Base-by-base conservation (phyloP, 1,140 invertebrate genomes). In the Meloidogyne hapla region DNA sequence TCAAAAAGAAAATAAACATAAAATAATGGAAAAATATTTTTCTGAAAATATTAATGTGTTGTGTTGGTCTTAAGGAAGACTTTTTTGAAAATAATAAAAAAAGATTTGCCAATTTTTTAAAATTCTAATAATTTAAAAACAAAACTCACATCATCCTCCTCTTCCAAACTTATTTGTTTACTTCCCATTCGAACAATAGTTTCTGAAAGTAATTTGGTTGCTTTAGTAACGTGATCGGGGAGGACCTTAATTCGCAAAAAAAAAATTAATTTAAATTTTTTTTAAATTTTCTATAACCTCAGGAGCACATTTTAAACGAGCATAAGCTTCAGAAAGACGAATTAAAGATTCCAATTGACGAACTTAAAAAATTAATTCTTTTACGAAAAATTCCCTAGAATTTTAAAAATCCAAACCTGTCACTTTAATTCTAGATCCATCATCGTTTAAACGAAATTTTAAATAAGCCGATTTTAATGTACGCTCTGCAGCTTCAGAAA, bases 311-410 rank as follows among this genome's bases (percentile, higher is more conserved):
- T 97, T 92, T 89, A 99, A 91, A 87, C 95, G 92, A 45, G 97
- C 96, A 90, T 97, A 92, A 13, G 93, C 94, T 89, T 99, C 97
- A 6, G 95, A 94, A 13, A 99, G 89, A 40, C 96, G 92, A 82
- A 99, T 92, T 91, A 99, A 92, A 85, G 94, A 96, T 89, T 99
- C 97, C 68, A 99, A 89, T 87, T 99, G 96, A n/a, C 97, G 90
- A n/a, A 99, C 96, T 56, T 18, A 48, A 48, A 48, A 48, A 48
- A 12, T 9, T 13, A 42, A 0, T 96, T 42, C 2, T 42, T n/a
- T n/a, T n/a, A n/a, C n/a, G n/a, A n/a, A n/a, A n/a, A n/a, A n/a
- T n/a, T n/a, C n/a, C n/a, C n/a, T n/a, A n/a, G n/a, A n/a, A n/a
- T n/a, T n/a, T n/a, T n/a, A 48, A 48, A 48, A 48, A n/a, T 13